These are phyloP conservation scores for Corvus cornix DNA, from an alignment of 2,113 vertebrate genomes.

Conservation along the genomic window DNA sequence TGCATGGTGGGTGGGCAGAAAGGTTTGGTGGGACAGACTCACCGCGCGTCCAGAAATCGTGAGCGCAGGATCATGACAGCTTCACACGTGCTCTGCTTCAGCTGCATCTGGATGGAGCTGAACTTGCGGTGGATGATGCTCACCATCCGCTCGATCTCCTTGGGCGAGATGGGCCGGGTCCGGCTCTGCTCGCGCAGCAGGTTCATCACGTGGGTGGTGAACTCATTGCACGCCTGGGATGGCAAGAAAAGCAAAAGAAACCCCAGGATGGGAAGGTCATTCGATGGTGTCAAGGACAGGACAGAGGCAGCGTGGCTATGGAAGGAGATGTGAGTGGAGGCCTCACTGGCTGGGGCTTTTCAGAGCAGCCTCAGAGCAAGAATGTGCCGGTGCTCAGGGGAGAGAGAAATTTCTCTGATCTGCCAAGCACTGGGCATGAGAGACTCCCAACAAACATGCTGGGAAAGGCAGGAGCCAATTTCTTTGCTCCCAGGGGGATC, in stretches of 20 bases:
- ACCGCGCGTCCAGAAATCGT: slow-evolving; percentile 96
- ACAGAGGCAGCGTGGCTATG: background rate
- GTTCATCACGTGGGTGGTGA: slow-evolving; percentile 99
- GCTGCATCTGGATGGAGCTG: slow-evolving; percentile 99
- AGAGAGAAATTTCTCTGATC: background rate
- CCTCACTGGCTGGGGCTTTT: background rate
- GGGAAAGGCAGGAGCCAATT: background rate
- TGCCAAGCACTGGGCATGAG: background rate
- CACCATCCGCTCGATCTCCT: slow-evolving; percentile 99
- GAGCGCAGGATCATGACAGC: slow-evolving; percentile 99
- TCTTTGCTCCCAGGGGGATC: background rate
- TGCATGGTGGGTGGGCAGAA: accelerated
- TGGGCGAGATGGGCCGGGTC: slow-evolving; percentile 95
- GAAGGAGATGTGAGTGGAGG: background rate
- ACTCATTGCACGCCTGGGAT: slow-evolving; percentile 93
- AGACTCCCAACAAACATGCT: background rate
- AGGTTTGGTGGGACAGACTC: background rate
- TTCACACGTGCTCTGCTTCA: slow-evolving; percentile 98
- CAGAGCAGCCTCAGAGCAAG: background rate
- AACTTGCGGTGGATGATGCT: slow-evolving; percentile 99
- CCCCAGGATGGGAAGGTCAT: slow-evolving; percentile 24
- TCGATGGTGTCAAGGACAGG: background rate
- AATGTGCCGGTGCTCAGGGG: background rate
- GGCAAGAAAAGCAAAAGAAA: slow-evolving; percentile 51
- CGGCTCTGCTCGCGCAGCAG: slow-evolving; percentile 94